These are phyloP conservation scores for Ciconia boyciana DNA, from an alignment of 2,113 vertebrate species.

Conservation along the genomic window DNA sequence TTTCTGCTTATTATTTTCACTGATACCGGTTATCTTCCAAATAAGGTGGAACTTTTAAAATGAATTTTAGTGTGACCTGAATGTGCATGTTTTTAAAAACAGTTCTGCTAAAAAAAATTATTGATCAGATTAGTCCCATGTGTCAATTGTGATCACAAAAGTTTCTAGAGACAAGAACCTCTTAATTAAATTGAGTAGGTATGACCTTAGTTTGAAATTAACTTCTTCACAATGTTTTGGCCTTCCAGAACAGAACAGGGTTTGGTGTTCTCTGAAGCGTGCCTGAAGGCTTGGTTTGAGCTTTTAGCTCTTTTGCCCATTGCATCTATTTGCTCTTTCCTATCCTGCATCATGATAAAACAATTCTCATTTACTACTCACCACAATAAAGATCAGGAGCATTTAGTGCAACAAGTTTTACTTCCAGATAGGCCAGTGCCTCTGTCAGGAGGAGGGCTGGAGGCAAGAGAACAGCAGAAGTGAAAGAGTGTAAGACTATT, in stretches of 20 bases:
- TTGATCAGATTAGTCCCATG: neutral
- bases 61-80: neutral
- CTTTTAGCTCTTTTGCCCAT: neutral
- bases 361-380: neutral
- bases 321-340: neutral
- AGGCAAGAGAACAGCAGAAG: neutral
- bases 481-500: neutral
- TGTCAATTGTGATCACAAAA: neutral
- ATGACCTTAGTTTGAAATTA: neutral
- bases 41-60: neutral
- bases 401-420: neutral
- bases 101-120: neutral
- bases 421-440: neutral
- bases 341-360: neutral
- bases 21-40: neutral
- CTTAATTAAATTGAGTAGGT: neutral
- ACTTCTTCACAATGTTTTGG: neutral
- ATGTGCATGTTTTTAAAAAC: neutral
- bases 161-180: neutral
- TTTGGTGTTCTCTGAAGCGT: neutral
- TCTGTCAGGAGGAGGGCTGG: neutral
- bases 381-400: neutral
- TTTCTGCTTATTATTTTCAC: neutral
- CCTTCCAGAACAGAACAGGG: neutral
- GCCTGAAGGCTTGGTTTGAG: neutral